Conservation (phyloP, 2,113 vertebrate species). For the Dryoscopus gambensis region DNA sequence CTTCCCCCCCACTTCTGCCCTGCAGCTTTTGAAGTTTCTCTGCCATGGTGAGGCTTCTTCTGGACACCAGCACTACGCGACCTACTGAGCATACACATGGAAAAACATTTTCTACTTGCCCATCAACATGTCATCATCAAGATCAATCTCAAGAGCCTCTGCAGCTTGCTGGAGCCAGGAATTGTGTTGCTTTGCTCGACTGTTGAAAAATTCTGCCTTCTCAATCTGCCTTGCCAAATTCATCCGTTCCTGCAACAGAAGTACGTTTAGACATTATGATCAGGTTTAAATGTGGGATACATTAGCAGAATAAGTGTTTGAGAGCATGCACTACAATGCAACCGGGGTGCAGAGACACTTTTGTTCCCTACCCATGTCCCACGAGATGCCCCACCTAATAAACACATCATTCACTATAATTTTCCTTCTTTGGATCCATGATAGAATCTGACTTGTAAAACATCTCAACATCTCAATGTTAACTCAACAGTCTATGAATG, state of each 20-base stretch:
- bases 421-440: background rate
- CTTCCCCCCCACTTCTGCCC: background rate
- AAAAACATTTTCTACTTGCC: slow-evolving; percentile 54
- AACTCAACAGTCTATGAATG: background rate
- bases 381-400: background rate
- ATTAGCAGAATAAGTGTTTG: background rate
- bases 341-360: background rate
- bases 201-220: slow-evolving; percentile 90
- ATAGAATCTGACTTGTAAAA: background rate
- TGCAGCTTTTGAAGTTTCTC: background rate
- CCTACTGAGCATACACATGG: background rate
- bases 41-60: background rate
- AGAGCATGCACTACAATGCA: background rate
- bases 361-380: background rate
- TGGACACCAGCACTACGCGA: background rate
- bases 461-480: background rate
- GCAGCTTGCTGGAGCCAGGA: slow-evolving; percentile 92
- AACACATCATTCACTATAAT: background rate
- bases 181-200: slow-evolving; percentile 87
- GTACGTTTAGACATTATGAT: background rate
- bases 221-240: slow-evolving; percentile 87
- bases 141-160: slow-evolving; percentile 88
- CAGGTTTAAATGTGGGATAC: background rate
- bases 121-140: slow-evolving; percentile 82
- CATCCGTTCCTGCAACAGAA: slow-evolving; percentile 81